Conservation (phyloP, 2,113 vertebrate species). For the Malurus alboscapulatus region DNA sequence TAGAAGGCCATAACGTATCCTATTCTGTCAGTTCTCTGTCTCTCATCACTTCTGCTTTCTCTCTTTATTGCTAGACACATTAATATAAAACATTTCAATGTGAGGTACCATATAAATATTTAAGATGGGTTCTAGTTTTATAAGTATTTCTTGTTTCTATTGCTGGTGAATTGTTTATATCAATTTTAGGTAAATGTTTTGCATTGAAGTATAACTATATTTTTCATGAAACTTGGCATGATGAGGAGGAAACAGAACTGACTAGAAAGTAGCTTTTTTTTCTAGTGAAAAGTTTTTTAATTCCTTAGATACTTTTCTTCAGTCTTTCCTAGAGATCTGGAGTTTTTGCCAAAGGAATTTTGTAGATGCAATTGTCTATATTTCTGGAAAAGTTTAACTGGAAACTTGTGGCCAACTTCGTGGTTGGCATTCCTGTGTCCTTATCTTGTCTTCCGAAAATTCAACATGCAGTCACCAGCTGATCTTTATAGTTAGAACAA, state of each 20-base stretch:
- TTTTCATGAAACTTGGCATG: not conserved
- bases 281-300: not conserved
- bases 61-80: not conserved
- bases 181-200: not conserved
- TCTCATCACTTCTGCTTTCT: not conserved
- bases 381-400: not conserved
- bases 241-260: not conserved
- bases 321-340: not conserved
- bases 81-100: not conserved
- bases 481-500: not conserved
- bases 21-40: not conserved
- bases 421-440: not conserved
- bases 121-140: not conserved
- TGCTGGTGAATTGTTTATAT: not conserved
- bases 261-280: not conserved
- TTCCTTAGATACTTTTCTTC: not conserved
- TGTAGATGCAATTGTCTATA: not conserved
- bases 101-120: not conserved
- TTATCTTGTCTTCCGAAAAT: not conserved
- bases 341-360: not conserved
- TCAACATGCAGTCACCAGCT: not conserved
- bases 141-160: not conserved
- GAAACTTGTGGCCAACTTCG: not conserved
- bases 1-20: not conserved
- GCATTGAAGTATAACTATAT: not conserved